Base-by-base conservation (phyloP, 2,113 vertebrate genomes). In the Peucedramus taeniatus region DNA sequence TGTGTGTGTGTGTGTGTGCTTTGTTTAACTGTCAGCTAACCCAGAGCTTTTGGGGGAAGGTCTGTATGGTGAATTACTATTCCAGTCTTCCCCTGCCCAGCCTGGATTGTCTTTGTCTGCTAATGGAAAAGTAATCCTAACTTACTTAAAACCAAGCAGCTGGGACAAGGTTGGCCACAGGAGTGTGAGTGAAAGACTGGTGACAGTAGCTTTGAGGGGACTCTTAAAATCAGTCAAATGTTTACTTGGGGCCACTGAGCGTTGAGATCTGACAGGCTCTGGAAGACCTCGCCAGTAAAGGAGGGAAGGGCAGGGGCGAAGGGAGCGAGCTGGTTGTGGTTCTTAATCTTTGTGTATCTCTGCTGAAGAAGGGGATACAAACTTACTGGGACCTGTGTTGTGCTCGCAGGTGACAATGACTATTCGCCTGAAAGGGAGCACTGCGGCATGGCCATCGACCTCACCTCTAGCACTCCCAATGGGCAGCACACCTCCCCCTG, bases 401-500 rank as follows among this genome's bases (percentile, higher is more conserved):
- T 97, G 96, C 88, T 93, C 91, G 90, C 98, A 99, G 99, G 99
- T 99, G 99, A 99, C 98, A 99, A 99, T 98, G 98, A 99, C 97
- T 98, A 99, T 98, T 99, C 99, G 95, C 99, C 99, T 69, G 98
- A 98, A 97, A 99, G 99, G 97, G 99, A 99, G 94, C 98, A 99
- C 97, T 98, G 98, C 89, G 97, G 94, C 97, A 99, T 99, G 98
- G 98, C 98, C 96, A 98, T 98, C 93, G 99, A 99, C 98, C 98
- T 99, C 98, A 99, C 99, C 94, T 98, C 98, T 97, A 98, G 98
- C 98, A 98, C 99, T 97, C 98, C 98, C 97, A 99, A 99, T 96
- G 99, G 99, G 98, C 99, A 99, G 96, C 98, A 98, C 96, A 97
- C 97, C 96, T 98, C 98, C 94, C 98, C 98, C 93, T 98, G 98